Evolutionary conservation across 2,113 vertebrate species (phyloP).

Genomic region (Esox niger): DNA sequence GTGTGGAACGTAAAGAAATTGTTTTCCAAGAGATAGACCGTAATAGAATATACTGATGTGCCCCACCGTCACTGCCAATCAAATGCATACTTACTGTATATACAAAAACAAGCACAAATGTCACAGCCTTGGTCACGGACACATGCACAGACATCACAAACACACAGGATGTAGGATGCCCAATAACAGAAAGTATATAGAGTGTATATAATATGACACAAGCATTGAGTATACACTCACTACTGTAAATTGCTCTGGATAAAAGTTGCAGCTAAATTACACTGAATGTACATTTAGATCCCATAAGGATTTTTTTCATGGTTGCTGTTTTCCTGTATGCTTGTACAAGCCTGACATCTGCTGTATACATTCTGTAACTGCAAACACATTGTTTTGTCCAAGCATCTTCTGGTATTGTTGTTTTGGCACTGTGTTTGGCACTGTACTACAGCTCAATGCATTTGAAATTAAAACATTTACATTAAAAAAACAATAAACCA

Average conservation of each 20-base stretch:
- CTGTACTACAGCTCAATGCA: too few species aligned
- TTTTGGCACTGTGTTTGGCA: too few species aligned
- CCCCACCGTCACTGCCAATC: neutral
- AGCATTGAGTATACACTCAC: neutral
- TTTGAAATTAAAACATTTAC: too few species aligned
- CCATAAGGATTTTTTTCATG: too few species aligned
- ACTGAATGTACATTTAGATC: too few species aligned
- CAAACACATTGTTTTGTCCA: too few species aligned
- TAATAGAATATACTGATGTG: slow-evolving; percentile 5
- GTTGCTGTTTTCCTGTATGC: neutral
- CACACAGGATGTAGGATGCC: neutral
- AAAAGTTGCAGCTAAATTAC: too few species aligned
- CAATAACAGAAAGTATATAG: neutral
- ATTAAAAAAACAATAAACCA: too few species aligned
- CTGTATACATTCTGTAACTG: slow-evolving; percentile 21
- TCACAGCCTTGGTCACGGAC: neutral
- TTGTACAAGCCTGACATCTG: slow-evolving; percentile 41
- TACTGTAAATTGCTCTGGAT: too few species aligned
- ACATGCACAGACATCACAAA: neutral
- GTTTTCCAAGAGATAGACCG: slow-evolving; percentile 14
- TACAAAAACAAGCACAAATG: neutral
- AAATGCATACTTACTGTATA: neutral
- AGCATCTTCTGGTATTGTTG: too few species aligned
- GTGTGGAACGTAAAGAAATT: slow-evolving; percentile 13
- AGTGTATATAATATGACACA: neutral